Conservation (phyloP, 2,113 vertebrate genomes). For the Colaptes auratus region DNA sequence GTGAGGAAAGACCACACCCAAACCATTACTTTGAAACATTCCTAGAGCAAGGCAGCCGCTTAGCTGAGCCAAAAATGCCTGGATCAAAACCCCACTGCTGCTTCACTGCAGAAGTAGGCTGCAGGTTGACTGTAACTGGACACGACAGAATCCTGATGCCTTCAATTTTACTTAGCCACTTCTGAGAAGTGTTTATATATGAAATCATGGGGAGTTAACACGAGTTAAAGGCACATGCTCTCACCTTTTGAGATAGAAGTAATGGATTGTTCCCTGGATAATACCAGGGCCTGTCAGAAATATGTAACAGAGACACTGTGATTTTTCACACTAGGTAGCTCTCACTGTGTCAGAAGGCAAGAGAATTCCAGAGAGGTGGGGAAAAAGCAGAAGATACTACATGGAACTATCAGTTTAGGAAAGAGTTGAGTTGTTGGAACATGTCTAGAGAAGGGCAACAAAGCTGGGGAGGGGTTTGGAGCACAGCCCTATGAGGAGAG, state of each 20-base stretch:
- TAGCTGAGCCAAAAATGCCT: background rate
- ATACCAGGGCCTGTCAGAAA: constrained; percentile 33
- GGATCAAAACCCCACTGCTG: background rate
- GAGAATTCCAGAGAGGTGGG: constrained; percentile 18
- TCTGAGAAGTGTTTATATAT: constrained; percentile 58
- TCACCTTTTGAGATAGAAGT: constrained; percentile 37
- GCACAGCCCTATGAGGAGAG: too few species aligned
- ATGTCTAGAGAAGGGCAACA: too few species aligned
- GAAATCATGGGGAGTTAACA: constrained; percentile 45
- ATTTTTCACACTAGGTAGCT: constrained; percentile 55
- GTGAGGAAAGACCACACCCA: background rate
- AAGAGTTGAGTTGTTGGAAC: too few species aligned
- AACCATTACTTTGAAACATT: constrained; percentile 5
- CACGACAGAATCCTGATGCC: constrained; percentile 46
- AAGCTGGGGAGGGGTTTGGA: too few species aligned
- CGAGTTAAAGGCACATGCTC: constrained; percentile 50
- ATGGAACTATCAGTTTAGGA: background rate
- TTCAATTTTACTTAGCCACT: constrained; percentile 52
- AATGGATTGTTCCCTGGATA: constrained; percentile 36
- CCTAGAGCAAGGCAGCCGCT: background rate
- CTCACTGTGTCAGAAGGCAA: background rate
- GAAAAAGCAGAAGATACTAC: background rate
- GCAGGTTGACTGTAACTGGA: constrained; percentile 40
- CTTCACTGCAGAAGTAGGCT: constrained; percentile 34
- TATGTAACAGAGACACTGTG: constrained; percentile 18